Evolutionary conservation across 2,797 vertebrate genomes (phyloP), one percentile per base, ranked within the genome.

Genomic region (Rhyacichthys aspro): DNA sequence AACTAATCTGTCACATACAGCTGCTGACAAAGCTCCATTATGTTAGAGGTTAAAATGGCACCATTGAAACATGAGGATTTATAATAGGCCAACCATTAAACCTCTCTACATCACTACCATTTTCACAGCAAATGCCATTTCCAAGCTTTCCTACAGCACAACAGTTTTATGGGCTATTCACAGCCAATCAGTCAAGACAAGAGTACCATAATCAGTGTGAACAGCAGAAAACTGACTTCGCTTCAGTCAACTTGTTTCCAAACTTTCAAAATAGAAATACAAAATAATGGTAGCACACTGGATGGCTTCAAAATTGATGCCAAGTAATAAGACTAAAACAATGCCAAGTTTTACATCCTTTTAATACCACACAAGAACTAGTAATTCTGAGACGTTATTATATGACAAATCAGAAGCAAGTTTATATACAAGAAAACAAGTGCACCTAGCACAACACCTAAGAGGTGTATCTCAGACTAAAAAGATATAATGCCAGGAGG

Each of bases 151-250:
- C 33, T 10, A n/a, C 11, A 28, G 15, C 0, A 10, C 48, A 72
- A 59, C 60, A 32, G 71, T 78, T 64, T 66, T 52, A 68, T 50
- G 48, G 41, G 43, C 46, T 44, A 53, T 41, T 23, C 11, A 39
- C 36, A 49, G 32, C 33, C 43, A 45, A 17, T 7, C 32, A 43
- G 11, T 43, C 15, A 46, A n/a, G 28, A 55, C 7, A 16, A 23
- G 33, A 32, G 11, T 37, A 43, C n/a, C 18, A 33, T 43, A 53
- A 14, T 53, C 32, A 15, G 37, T 12, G 37, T 18, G n/a, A 8
- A 37, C 4, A 36, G 16, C n/a, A n/a, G 32, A 44, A 44, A 53
- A 62, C 8, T 28, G 19, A 11, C 12, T 14, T 43, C 33, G 19
- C 23, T 34, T 18, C 9, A 23, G 28, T 43, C 8, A 33, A 14